Evolutionary conservation across 2,888 invertebrate genomes (phyloP).

Genomic region (Acanthopleura granulata): DNA sequence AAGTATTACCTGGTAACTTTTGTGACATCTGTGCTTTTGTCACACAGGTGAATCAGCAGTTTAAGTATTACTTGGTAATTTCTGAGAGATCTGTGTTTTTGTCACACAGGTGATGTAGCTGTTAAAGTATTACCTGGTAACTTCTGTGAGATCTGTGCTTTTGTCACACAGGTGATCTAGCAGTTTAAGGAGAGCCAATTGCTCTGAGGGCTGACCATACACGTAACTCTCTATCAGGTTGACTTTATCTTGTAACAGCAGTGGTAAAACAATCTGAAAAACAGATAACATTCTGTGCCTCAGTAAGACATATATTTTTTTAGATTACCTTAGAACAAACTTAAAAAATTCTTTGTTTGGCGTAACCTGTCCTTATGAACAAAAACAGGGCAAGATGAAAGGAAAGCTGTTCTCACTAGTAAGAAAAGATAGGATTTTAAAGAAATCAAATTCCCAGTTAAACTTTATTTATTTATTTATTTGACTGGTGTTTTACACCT

Average conservation of each 20-base stretch:
- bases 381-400: too few species aligned
- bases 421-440: too few species aligned
- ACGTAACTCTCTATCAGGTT: conserved; percentile 84
- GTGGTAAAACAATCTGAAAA: conserved; percentile 74
- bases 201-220: conserved; percentile 77
- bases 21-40: conserved; percentile 43
- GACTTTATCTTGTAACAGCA: conserved; percentile 85
- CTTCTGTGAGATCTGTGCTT: conserved; percentile 41
- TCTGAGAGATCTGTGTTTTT: conserved; percentile 42
- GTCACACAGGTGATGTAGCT: conserved; percentile 75
- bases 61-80: conserved; percentile 71
- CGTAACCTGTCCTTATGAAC: too few species aligned
- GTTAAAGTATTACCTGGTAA: conserved; percentile 72
- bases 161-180: conserved; percentile 74
- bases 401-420: too few species aligned
- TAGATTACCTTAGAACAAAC: too few species aligned
- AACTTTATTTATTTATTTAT: too few species aligned
- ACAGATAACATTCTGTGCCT: not conserved
- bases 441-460: too few species aligned
- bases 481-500: too few species aligned
- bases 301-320: too few species aligned
- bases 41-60: conserved; percentile 77
- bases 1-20: conserved; percentile 73
- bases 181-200: conserved; percentile 77
- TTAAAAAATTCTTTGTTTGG: too few species aligned